Conservation (phyloP, 2,888 invertebrate species). For the Elmis aenea region DNA sequence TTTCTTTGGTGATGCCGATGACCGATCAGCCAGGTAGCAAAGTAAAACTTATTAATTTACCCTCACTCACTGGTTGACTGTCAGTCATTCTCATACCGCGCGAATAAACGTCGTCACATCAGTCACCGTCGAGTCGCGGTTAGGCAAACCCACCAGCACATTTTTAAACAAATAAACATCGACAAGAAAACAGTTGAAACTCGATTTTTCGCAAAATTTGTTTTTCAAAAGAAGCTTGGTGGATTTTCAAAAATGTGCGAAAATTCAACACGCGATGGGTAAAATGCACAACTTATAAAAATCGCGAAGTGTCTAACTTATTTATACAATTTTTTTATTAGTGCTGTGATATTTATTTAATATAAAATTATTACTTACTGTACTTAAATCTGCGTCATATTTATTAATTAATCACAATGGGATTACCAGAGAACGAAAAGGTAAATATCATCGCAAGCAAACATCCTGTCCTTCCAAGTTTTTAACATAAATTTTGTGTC, state of each 20-base stretch:
- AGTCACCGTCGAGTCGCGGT: no score
- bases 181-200: no score
- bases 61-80: not conserved
- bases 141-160: no score
- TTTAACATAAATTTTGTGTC: no score
- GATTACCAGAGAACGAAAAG: not conserved
- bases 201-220: not conserved
- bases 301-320: no score
- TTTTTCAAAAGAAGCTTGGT: not conserved
- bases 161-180: no score
- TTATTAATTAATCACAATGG: not conserved
- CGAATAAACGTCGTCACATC: not conserved
- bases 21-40: conserved; percentile 1
- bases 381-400: no score
- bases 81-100: not conserved
- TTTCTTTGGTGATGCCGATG: conserved; percentile 5
- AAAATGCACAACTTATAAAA: no score
- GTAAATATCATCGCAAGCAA: not conserved
- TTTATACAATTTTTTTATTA: no score
- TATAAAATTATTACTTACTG: no score
- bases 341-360: not conserved
- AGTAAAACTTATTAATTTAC: no score
- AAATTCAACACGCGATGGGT: not conserved
- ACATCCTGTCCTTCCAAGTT: no score
- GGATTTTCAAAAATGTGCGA: not conserved